Base-by-base conservation (phyloP, 2,797 vertebrate genomes). In the Oreochromis grahami region DNA sequence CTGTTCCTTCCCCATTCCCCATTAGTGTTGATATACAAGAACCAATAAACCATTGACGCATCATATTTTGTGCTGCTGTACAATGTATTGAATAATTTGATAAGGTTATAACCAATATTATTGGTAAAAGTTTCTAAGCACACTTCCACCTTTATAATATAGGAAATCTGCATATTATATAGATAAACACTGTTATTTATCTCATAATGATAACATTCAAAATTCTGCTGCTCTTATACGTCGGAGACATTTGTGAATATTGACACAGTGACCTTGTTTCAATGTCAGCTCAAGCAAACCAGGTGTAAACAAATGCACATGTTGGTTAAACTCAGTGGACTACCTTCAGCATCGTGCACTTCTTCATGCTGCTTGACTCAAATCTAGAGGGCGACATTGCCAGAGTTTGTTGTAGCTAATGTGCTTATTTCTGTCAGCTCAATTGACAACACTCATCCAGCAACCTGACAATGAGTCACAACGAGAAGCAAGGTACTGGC, bases 341-440 rank as follows among this genome's bases (percentile, higher is more conserved):
- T 87, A 81, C 90, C 91, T 87, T 92, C 84, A 91, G 84, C 87
- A 58, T 83, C 78, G 12, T 77, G 76, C 82, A 81, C 87, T 82
- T 84, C 85, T 90, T 88, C 80, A 78, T 81, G 89, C 84, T 80
- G 83, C 86, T 85, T 79, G 52, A 92, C 81, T 93, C 85, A 90
- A 92, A 94, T 93, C 43, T 88, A 94, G 91, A 90, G 76, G 87
- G 93, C 94, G 94, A 94, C 87, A 79, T 92, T 93, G 93, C 93
- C 95, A 93, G 91, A 93, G 86, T 88, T 86, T 87, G 90, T 95
- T 90, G 84, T 74, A 77, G 90, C 92, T 93, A 95, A 92, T 94
- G 84, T 91, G 91, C 92, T 93, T 89, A 93, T 94, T 94, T 94
- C 93, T 95, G 95, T 94, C 95, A 84, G 78, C 84, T 87, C 90